These are phyloP conservation scores for Agonopterix subpropinquella DNA, from an alignment of 2,888 invertebrate species.

Conservation along the genomic window DNA sequence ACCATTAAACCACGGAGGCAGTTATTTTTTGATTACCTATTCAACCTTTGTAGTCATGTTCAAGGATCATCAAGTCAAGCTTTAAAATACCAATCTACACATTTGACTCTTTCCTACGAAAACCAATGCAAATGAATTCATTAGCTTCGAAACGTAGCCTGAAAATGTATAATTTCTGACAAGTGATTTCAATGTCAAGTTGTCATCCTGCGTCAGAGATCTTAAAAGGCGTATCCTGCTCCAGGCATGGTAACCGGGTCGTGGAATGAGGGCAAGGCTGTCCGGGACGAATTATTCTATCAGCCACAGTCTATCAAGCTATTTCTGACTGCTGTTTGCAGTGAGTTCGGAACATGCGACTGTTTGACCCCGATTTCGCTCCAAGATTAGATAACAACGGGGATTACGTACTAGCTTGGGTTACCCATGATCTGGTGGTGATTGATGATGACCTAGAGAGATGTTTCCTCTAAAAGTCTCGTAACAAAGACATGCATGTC, in stretches of 20 bases:
- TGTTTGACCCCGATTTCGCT: too few relatives aligned
- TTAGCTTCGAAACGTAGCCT: background rate
- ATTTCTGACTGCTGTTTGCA: background rate
- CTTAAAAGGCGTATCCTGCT: conserved; percentile 58
- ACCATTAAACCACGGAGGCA: too few relatives aligned
- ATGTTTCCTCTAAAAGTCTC: conserved; percentile 16
- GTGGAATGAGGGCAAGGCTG: conserved; percentile 63
- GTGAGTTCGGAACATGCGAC: too few relatives aligned
- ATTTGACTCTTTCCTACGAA: too few relatives aligned
- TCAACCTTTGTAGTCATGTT: too few relatives aligned
- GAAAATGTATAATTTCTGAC: background rate
- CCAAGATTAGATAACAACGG: background rate
- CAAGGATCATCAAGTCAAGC: too few relatives aligned
- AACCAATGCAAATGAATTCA: too few relatives aligned
- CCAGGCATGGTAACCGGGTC: conserved; percentile 47
- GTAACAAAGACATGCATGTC: conserved; percentile 33
- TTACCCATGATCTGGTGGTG: too few relatives aligned
- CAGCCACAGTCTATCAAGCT: conserved; percentile 28
- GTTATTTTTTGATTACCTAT: too few relatives aligned
- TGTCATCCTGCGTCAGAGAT: conserved; percentile 1
- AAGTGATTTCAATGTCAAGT: background rate
- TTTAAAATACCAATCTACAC: too few relatives aligned
- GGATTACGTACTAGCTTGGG: background rate
- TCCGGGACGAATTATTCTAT: conserved; percentile 67
- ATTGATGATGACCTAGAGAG: too few relatives aligned